Percentiles rank a stretch among this genome's conserved stretches.
These are phyloP conservation scores for Butastur rufipennis DNA, from an alignment of 2,113 vertebrate genomes.

Conservation along the genomic window DNA sequence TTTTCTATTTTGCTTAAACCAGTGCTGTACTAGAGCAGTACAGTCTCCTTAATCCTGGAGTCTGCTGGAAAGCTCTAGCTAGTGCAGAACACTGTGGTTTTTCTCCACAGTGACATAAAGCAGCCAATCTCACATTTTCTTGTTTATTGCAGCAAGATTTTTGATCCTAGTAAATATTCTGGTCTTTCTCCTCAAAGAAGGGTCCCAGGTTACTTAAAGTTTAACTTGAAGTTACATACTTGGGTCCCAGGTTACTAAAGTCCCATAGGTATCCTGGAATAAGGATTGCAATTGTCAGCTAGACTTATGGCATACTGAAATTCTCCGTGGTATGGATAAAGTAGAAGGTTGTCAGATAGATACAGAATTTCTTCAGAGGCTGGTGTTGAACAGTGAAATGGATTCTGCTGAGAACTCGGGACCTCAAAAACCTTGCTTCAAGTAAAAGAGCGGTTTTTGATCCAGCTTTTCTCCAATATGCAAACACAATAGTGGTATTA, in stretches of 20 bases:
- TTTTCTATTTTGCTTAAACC: background rate
- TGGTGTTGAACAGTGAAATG: background rate
- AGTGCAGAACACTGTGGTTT: background rate
- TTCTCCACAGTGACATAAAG: background rate
- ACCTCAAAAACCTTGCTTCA: background rate
- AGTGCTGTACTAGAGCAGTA: background rate
- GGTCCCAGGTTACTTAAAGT: background rate
- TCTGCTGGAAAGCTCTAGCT: background rate
- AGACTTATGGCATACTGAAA: background rate
- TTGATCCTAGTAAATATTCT: background rate
- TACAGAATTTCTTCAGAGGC: background rate
- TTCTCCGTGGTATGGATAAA: background rate
- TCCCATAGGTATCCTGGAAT: fast-evolving
- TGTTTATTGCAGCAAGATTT: background rate
- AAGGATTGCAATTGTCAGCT: background rate
- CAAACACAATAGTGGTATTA: background rate
- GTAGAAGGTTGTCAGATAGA: background rate
- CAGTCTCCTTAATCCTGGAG: background rate
- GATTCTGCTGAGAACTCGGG: background rate
- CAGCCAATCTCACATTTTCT: background rate
- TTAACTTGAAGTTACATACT: background rate
- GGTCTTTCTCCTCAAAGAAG: background rate
- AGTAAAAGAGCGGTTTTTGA: background rate
- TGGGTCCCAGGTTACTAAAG: background rate
- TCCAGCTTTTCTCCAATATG: background rate